These are phyloP conservation scores for Tolypeutes matacus DNA, from an alignment of 2,797 vertebrate genomes.

Conservation along the genomic window DNA sequence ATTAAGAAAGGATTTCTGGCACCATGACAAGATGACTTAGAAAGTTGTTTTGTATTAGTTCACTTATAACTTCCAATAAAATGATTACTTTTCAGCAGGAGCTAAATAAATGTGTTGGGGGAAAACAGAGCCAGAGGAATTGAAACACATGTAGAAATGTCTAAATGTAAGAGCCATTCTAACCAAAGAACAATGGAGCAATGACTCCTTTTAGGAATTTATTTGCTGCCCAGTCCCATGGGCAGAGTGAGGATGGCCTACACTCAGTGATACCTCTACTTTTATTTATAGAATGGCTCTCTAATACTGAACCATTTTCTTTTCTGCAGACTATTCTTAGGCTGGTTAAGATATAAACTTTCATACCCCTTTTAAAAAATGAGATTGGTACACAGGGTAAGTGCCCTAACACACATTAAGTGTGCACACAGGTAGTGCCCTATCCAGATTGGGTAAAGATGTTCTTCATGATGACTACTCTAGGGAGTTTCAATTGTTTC, in stretches of 20 bases:
- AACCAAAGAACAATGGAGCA: no score
- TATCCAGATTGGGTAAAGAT: no score
- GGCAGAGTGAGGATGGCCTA: not conserved
- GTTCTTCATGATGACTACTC: no score
- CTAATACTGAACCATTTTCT: not conserved
- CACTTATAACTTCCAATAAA: not conserved
- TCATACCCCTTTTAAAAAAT: no score
- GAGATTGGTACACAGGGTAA: no score
- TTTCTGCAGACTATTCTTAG: not conserved
- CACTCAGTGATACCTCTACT: not conserved
- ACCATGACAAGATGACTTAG: not conserved
- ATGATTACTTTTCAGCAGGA: not conserved
- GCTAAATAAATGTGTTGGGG: not conserved
- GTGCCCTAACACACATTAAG: no score
- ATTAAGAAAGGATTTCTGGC: not conserved
- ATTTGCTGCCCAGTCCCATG: no score
- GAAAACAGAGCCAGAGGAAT: not conserved
- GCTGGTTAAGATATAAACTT: not conserved
- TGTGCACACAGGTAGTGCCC: no score
- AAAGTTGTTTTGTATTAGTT: not conserved
- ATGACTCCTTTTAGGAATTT: no score
- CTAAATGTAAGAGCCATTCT: fast-evolving
- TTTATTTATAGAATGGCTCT: not conserved
- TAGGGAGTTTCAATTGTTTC: no score
- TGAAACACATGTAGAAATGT: not conserved